A percentile compares a stretch with the other conserved stretches of the same genome.
Conservation (phyloP, 1,140 invertebrate species). For the Conus betulinus region DNA sequence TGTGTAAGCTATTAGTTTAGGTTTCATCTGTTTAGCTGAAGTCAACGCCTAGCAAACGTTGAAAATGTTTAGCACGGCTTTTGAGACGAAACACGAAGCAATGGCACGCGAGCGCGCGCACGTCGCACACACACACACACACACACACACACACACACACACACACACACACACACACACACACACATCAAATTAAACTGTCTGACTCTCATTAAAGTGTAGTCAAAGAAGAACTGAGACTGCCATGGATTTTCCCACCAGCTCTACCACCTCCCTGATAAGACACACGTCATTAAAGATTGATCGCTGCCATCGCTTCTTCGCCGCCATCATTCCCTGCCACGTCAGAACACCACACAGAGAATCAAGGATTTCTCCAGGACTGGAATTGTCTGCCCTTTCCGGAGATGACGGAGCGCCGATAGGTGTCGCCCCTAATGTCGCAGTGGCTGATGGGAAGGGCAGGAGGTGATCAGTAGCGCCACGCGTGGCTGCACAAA, state of each 20-base stretch:
- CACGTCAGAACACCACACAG: background rate
- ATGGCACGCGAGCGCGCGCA: no score
- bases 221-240: background rate
- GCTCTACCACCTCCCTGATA: background rate
- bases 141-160: no score
- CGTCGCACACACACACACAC: no score
- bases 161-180: no score
- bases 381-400: background rate
- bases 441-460: background rate
- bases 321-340: no score
- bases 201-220: background rate
- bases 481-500: conserved; percentile 28
- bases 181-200: no score
- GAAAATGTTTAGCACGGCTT: no score
- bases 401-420: conserved; percentile 19
- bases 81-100: no score
- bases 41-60: no score
- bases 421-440: conserved; percentile 35
- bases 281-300: background rate
- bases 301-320: background rate
- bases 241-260: background rate
- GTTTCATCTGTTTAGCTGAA: no score
- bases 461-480: conserved; percentile 15
- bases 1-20: no score
- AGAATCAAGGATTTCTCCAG: background rate